phyloP scores from a whole-genome alignment of 2,113 vertebrate species.

The Myrmecobius fasciatus region DNA sequence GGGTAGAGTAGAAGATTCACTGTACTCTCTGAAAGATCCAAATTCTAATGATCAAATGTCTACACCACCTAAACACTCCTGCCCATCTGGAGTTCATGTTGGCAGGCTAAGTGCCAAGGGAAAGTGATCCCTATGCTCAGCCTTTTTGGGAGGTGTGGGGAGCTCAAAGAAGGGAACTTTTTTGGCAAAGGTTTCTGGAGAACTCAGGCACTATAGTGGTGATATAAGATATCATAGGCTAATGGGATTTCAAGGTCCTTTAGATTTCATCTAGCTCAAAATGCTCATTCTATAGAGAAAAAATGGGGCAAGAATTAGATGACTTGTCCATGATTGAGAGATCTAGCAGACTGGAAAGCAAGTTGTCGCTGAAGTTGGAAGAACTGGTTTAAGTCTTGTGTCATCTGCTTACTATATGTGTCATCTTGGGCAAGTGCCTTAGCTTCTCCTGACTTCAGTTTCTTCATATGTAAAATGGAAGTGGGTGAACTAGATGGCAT shows the following conservation, averaged over 20 bases:
- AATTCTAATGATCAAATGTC: neutral
- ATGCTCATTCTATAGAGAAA: neutral
- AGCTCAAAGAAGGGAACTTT: neutral
- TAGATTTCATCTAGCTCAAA: neutral
- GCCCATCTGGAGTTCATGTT: neutral
- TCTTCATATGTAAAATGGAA: neutral
- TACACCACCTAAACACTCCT: neutral
- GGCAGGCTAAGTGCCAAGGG: neutral
- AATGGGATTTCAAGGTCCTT: neutral
- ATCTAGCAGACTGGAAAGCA: neutral
- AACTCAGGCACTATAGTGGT: neutral
- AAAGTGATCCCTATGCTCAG: neutral
- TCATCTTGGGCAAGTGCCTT: neutral
- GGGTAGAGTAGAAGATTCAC: neutral
- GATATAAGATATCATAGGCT: neutral
- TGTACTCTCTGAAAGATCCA: neutral
- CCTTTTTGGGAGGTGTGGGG: neutral
- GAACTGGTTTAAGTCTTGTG: neutral
- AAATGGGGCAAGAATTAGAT: neutral
- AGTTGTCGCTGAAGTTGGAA: neutral
- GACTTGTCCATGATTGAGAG: fast-evolving
- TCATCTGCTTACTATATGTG: neutral
- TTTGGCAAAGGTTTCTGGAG: neutral
- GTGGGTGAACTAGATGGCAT: neutral
- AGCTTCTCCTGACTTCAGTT: neutral